phyloP scores from a whole-genome alignment of 1,140 invertebrate species.

The Eufriesea mexicana region DNA sequence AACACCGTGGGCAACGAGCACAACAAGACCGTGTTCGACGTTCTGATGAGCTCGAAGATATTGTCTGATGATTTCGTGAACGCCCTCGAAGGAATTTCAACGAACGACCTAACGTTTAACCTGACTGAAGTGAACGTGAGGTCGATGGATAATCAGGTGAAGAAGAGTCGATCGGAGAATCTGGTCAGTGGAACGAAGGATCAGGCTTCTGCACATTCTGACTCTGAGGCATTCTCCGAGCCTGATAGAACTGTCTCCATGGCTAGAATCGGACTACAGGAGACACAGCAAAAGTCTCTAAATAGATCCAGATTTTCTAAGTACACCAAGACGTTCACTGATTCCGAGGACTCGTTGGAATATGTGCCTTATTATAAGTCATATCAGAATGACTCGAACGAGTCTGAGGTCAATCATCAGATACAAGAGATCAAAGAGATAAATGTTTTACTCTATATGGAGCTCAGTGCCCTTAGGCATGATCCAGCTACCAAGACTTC shows the following conservation, averaged over 20 bases:
- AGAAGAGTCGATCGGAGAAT: slow-evolving; percentile 71
- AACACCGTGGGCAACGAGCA: slow-evolving; percentile 64
- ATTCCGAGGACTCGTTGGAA: slow-evolving; percentile 78
- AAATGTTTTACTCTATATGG: slow-evolving; percentile 70
- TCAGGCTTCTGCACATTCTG: slow-evolving; percentile 83
- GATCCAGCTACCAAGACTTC: slow-evolving; percentile 62
- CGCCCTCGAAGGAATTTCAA: slow-evolving; percentile 60
- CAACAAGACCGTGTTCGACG: slow-evolving; percentile 73
- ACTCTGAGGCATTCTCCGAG: slow-evolving; percentile 93
- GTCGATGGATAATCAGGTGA: slow-evolving; percentile 15
- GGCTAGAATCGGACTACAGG: slow-evolving; percentile 88
- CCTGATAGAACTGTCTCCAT: slow-evolving; percentile 91
- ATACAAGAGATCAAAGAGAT: slow-evolving; percentile 74
- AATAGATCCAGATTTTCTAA: slow-evolving; percentile 66
- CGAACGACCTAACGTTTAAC: slow-evolving; percentile 9
- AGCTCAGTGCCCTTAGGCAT: slow-evolving; percentile 71
- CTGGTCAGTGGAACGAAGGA: slow-evolving; percentile 57
- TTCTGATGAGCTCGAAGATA: slow-evolving; percentile 74
- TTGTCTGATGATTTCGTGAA: slow-evolving; percentile 75
- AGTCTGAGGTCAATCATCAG: slow-evolving; percentile 69
- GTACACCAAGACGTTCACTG: slow-evolving; percentile 72
- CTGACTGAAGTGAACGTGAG: not conserved
- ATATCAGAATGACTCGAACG: slow-evolving; percentile 70
- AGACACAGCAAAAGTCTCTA: slow-evolving; percentile 73
- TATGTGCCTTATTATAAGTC: slow-evolving; percentile 72